Conservation (phyloP, 53 echinoderm and acorn worm genomes). For the Echinometra lucunter region DNA sequence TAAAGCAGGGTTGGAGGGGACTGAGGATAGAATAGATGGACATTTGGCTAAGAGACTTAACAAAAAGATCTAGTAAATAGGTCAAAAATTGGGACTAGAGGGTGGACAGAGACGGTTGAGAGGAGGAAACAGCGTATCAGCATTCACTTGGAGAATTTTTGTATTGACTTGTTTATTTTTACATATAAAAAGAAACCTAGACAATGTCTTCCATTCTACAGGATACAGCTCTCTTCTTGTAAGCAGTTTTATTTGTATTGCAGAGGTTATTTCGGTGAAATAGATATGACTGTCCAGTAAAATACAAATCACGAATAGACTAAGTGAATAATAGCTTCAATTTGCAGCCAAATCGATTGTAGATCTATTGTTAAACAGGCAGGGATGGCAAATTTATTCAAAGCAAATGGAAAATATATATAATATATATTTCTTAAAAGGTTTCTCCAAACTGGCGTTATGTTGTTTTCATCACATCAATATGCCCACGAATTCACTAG, state of each 20-base stretch:
- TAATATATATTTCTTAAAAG: too few species aligned
- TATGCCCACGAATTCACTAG: too few species aligned
- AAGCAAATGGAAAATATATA: too few species aligned
- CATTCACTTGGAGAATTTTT: not conserved
- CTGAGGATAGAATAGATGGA: constrained; percentile 11
- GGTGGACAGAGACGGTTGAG: too few species aligned
- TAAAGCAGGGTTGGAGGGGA: constrained; percentile 31
- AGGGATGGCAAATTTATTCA: not conserved
- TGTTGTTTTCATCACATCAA: too few species aligned
- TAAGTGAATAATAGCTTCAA: too few species aligned
- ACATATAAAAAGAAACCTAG: not conserved
- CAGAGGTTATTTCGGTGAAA: not conserved
- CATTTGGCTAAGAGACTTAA: not conserved
- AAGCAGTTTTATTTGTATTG: not conserved
- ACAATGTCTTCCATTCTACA: too few species aligned
- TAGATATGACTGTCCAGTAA: not conserved
- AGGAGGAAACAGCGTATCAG: not conserved
- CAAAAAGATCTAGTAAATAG: not conserved
- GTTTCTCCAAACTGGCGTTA: too few species aligned
- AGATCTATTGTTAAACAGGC: not conserved
- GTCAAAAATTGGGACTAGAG: not conserved
- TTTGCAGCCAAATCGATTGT: not conserved
- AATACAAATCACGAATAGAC: not conserved
- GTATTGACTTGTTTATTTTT: not conserved
- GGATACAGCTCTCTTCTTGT: not conserved